Percentiles rank a stretch among this genome's conserved stretches.
Conservation (phyloP, 2,888 invertebrate species). For the Folsomia candida region DNA sequence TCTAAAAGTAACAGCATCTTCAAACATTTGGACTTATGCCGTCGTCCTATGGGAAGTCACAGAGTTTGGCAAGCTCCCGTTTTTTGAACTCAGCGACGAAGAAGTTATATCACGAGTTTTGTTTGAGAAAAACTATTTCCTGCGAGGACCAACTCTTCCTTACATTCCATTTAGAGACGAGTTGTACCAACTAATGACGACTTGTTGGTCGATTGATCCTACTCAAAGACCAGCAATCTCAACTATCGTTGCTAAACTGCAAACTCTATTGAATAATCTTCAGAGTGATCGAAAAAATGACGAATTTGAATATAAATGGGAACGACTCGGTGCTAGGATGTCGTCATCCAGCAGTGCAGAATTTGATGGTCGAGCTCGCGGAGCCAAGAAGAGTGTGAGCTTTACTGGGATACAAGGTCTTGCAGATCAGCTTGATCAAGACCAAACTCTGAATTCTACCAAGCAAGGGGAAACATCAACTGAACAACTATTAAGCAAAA, state of each 20-base stretch:
- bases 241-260: slow-evolving; percentile 35
- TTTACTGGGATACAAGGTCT: slow-evolving; percentile 28
- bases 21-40: slow-evolving; percentile 77
- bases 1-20: slow-evolving; percentile 59
- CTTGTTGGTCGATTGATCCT: slow-evolving; percentile 39
- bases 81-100: slow-evolving; percentile 62
- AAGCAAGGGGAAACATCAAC: background rate
- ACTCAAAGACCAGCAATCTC: slow-evolving; percentile 39
- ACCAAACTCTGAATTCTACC: background rate
- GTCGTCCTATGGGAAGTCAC: slow-evolving; percentile 77
- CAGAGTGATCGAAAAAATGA: slow-evolving; percentile 13
- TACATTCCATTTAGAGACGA: slow-evolving; percentile 42
- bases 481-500: background rate
- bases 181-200: slow-evolving; percentile 42
- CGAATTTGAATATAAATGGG: slow-evolving; percentile 49
- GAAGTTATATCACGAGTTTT: slow-evolving; percentile 65
- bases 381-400: slow-evolving; percentile 41
- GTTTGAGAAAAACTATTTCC: slow-evolving; percentile 53
- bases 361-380: background rate
- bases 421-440: background rate
- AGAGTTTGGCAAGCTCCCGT: slow-evolving; percentile 69
- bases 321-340: slow-evolving; percentile 26
- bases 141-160: slow-evolving; percentile 43
- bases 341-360: background rate
- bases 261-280: slow-evolving; percentile 23